Conservation (phyloP, 2,113 vertebrate species). For the Chloroceryle aenea region DNA sequence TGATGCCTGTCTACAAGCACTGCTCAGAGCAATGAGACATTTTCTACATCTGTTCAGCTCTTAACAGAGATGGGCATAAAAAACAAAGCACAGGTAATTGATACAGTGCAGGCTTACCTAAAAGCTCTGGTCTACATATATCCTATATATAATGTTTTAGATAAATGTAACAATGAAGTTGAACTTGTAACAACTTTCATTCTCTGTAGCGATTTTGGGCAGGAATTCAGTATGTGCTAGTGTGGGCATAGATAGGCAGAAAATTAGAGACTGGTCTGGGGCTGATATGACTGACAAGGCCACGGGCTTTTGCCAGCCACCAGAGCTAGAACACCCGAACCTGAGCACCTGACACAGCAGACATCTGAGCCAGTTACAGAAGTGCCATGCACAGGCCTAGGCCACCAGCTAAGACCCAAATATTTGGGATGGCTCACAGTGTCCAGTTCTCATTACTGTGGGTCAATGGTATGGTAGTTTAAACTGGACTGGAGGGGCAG, state of each 20-base stretch:
- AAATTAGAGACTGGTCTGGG: background rate
- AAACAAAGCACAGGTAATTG: background rate
- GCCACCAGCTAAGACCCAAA: background rate
- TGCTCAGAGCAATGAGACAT: background rate
- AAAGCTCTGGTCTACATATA: background rate
- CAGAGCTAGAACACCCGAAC: background rate
- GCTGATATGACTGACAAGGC: background rate
- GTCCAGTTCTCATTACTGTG: fast-evolving
- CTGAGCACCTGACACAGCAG: fast-evolving
- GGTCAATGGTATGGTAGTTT: background rate
- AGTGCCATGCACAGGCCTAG: fast-evolving
- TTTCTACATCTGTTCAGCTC: background rate
- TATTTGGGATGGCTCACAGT: background rate
- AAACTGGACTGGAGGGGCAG: background rate
- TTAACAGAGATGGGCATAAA: background rate
- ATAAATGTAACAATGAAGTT: background rate
- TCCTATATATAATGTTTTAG: background rate
- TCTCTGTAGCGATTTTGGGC: background rate
- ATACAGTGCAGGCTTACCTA: background rate
- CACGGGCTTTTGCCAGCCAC: too few species aligned
- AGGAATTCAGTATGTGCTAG: background rate
- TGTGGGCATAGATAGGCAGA: background rate
- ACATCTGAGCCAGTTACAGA: background rate
- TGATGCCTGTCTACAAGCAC: background rate
- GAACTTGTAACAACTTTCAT: background rate